Evolutionary conservation across 2,888 invertebrate genomes (phyloP).

Genomic region (Rhagonycha fulva): DNA sequence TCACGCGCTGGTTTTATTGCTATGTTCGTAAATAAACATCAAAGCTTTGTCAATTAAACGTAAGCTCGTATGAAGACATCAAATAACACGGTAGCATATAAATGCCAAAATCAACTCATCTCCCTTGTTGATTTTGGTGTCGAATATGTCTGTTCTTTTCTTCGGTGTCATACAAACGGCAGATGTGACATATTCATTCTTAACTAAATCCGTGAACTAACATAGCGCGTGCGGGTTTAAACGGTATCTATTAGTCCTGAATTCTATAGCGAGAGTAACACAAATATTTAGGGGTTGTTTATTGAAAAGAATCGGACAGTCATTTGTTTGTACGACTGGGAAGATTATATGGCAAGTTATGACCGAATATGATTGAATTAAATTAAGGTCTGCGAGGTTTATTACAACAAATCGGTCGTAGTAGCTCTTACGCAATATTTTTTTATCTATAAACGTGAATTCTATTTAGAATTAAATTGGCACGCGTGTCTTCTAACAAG

Average conservation of each 20-base stretch:
- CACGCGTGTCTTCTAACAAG: constrained; percentile 36
- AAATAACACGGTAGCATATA: constrained; percentile 13
- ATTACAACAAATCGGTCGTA: background rate
- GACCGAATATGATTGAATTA: constrained; percentile 30
- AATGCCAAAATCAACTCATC: constrained; percentile 17
- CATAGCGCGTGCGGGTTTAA: constrained; percentile 35
- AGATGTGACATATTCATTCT: constrained; percentile 33
- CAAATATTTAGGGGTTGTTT: constrained; percentile 7
- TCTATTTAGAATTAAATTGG: constrained; percentile 24
- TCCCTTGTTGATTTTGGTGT: constrained; percentile 7
- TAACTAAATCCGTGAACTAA: constrained; percentile 32
- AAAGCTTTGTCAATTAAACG: background rate
- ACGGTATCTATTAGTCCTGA: constrained; percentile 34
- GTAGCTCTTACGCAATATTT: background rate
- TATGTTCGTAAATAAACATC: background rate
- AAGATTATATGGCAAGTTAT: constrained; percentile 32
- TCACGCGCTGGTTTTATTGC: background rate
- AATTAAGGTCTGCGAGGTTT: constrained; percentile 9
- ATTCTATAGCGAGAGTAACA: constrained; percentile 27
- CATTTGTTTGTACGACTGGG: constrained; percentile 1
- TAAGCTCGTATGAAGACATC: constrained; percentile 20
- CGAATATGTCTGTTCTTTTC: constrained; percentile 5
- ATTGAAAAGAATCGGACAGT: constrained; percentile 3
- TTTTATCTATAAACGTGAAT: constrained; percentile 4
- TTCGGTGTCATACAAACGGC: constrained; percentile 12